Evolutionary conservation across 2,888 invertebrate genomes (phyloP).

Genomic region (Aquatica leii): DNA sequence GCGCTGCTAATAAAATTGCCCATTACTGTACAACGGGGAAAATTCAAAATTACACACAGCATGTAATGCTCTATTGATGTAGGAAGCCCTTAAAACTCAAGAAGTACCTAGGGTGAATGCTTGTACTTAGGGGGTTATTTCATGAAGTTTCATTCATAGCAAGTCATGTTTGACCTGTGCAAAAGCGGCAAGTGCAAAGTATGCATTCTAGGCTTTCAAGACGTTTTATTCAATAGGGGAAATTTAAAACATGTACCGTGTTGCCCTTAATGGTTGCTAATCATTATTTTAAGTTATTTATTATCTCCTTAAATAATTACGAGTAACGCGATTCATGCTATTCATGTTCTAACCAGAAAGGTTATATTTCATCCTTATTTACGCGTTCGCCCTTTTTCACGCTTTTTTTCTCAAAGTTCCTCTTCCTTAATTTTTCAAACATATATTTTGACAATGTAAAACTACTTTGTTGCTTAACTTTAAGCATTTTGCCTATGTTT

Average conservation of each 20-base stretch:
- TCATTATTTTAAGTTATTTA: slow-evolving; percentile 13
- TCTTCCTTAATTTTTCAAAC: too few species aligned
- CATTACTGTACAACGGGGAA: slow-evolving; percentile 33
- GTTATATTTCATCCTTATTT: too few species aligned
- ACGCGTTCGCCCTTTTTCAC: too few species aligned
- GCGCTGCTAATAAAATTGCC: slow-evolving; percentile 33
- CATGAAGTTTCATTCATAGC: slow-evolving; percentile 30
- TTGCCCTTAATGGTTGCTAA: slow-evolving; percentile 18
- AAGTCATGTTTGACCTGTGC: slow-evolving; percentile 32
- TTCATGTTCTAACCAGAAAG: too few species aligned
- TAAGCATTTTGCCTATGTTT: too few species aligned
- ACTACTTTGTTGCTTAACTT: too few species aligned
- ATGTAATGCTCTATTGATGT: slow-evolving; percentile 35
- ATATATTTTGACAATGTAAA: too few species aligned
- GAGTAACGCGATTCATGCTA: too few species aligned
- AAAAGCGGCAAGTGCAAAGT: slow-evolving; percentile 29
- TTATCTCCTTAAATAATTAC: slow-evolving; percentile 8
- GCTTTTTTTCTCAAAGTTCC: too few species aligned
- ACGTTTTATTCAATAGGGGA: slow-evolving; percentile 23
- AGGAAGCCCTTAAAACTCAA: slow-evolving; percentile 28
- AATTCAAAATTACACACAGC: slow-evolving; percentile 32
- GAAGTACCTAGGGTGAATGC: slow-evolving; percentile 21
- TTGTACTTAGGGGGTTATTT: slow-evolving; percentile 20
- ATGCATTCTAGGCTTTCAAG: slow-evolving; percentile 16
- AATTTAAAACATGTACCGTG: slow-evolving; percentile 18